Evolutionary conservation across 2,113 vertebrate genomes (phyloP).

Genomic region (Empidonax alnorum): DNA sequence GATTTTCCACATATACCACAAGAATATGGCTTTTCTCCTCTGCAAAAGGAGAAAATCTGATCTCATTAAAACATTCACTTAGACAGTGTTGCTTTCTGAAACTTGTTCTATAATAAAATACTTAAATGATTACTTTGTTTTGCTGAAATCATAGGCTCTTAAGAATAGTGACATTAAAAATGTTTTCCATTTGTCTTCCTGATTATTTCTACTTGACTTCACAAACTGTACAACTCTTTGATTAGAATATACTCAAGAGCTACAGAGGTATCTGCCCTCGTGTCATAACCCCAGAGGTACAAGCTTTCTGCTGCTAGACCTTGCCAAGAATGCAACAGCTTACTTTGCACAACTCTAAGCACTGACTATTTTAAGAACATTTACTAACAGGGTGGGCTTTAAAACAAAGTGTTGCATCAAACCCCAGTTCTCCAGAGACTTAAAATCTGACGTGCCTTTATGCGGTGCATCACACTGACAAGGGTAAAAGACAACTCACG

Average conservation of each 20-base stretch:
- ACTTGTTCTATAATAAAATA: neutral
- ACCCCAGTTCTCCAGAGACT: neutral
- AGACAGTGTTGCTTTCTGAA: neutral
- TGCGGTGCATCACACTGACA: neutral
- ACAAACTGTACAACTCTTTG: neutral
- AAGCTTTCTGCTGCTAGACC: neutral
- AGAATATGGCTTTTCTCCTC: conserved; percentile 94
- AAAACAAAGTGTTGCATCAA: neutral
- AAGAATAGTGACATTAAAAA: neutral
- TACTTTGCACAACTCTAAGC: neutral
- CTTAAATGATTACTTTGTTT: neutral
- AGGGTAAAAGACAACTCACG: neutral
- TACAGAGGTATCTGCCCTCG: neutral
- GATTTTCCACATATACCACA: conserved; percentile 90
- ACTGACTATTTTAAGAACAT: neutral
- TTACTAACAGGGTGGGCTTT: neutral
- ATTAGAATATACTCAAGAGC: neutral
- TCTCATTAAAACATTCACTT: neutral
- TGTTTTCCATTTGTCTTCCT: neutral
- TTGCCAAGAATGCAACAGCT: neutral
- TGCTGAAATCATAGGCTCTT: neutral
- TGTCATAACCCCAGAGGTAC: neutral
- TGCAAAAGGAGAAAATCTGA: conserved; percentile 57
- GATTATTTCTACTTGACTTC: neutral
- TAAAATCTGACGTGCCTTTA: neutral